A percentile compares a stretch with the other conserved stretches of the same genome.
phyloP scores from a whole-genome alignment of 2,113 vertebrate genomes.

The Callorhinus ursinus region DNA sequence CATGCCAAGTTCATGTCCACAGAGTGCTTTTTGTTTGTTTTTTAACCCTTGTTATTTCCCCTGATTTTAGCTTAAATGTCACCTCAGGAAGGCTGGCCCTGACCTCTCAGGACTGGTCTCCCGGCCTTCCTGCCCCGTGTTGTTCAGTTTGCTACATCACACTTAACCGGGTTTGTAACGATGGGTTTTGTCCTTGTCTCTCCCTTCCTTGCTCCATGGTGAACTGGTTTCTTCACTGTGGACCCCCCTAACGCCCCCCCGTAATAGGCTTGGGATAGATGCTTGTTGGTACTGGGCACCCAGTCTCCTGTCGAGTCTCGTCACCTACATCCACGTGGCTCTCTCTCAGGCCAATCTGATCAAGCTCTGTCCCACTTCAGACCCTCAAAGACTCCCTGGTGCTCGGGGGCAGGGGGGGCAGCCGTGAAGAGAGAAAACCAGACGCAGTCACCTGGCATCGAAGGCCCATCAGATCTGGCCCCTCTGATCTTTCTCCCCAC shows the following conservation, averaged over 20 bases:
- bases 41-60: not conserved
- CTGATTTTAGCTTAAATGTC: not conserved
- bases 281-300: not conserved
- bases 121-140: not conserved
- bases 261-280: not conserved
- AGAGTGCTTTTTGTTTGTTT: not conserved
- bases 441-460: not conserved
- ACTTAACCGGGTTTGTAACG: not conserved
- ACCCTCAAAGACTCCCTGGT: not conserved
- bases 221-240: not conserved
- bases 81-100: not conserved
- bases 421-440: not conserved
- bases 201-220: not conserved
- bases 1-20: not conserved
- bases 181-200: not conserved
- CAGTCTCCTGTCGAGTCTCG: not conserved
- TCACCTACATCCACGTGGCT: not conserved
- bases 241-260: not conserved
- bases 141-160: not conserved
- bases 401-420: not conserved
- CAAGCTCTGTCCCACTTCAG: not conserved
- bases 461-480: not conserved
- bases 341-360: not conserved
- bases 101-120: not conserved
- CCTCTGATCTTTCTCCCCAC: not conserved